Conservation (phyloP, 2,113 vertebrate species). For the Galbula dea region DNA sequence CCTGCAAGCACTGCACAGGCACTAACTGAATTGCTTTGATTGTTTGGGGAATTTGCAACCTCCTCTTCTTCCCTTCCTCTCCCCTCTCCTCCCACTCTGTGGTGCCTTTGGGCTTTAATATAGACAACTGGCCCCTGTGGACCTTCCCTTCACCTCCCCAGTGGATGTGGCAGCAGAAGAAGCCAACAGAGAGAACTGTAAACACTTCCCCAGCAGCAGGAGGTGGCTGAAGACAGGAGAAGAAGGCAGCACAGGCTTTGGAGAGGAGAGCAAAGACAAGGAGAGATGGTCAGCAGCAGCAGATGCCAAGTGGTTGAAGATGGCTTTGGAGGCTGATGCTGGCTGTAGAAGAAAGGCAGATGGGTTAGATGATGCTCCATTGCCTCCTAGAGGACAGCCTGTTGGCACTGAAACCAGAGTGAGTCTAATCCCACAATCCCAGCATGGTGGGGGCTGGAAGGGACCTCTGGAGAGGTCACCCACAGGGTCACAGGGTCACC, state of each 20-base stretch:
- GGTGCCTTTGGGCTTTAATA: not conserved
- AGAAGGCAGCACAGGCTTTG: not conserved
- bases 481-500: no score
- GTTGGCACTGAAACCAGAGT: constrained; percentile 32
- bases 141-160: not conserved
- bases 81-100: not conserved
- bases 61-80: not conserved
- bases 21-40: not conserved
- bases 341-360: constrained; percentile 36
- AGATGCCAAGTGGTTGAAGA: not conserved
- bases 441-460: no score
- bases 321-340: not conserved
- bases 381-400: constrained; percentile 34
- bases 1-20: not conserved
- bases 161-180: constrained; percentile 40
- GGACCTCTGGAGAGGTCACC: no score
- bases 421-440: not conserved
- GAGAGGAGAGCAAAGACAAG: not conserved
- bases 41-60: not conserved
- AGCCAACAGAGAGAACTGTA: constrained; percentile 53
- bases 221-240: not conserved
- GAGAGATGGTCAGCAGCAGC: not conserved
- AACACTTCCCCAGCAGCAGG: not conserved
- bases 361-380: not conserved
- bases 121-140: constrained; percentile 40